These are phyloP conservation scores for Tachuris rubrigastra DNA, from an alignment of 2,113 vertebrate genomes.

Conservation along the genomic window DNA sequence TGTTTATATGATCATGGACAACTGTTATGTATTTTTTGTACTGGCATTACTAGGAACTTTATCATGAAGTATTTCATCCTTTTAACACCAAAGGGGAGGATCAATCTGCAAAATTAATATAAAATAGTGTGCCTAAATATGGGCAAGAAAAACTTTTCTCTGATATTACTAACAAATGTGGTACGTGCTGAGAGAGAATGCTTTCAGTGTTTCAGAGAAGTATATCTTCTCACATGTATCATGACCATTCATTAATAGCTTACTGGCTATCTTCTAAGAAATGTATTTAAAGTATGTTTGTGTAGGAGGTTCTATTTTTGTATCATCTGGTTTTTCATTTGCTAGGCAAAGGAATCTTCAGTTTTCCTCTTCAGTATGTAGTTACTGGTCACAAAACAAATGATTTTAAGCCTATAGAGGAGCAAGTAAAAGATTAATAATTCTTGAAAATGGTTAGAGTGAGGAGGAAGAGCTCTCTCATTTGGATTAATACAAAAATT, in stretches of 20 bases:
- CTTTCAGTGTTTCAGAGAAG: neutral
- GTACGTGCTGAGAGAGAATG: neutral
- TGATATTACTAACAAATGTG: neutral
- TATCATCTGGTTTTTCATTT: neutral
- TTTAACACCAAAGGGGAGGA: neutral
- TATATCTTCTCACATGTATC: neutral
- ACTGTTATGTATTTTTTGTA: neutral
- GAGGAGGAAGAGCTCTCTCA: neutral
- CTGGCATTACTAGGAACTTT: neutral
- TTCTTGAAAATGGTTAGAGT: neutral
- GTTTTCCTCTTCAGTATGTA: neutral
- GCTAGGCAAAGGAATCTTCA: neutral
- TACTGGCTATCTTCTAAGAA: conserved; percentile 5
- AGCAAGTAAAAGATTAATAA: neutral
- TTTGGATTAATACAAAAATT: neutral
- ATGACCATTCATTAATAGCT: neutral
- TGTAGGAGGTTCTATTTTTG: conserved; percentile 45
- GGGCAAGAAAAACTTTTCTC: neutral
- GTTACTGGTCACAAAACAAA: neutral
- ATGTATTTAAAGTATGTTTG: conserved; percentile 1
- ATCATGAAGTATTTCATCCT: neutral
- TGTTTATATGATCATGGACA: neutral
- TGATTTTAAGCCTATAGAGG: neutral
- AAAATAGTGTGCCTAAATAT: neutral
- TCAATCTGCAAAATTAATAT: neutral